phyloP scores from a whole-genome alignment of 2,888 invertebrate species.

The Rhimphoctona megacephalus region DNA sequence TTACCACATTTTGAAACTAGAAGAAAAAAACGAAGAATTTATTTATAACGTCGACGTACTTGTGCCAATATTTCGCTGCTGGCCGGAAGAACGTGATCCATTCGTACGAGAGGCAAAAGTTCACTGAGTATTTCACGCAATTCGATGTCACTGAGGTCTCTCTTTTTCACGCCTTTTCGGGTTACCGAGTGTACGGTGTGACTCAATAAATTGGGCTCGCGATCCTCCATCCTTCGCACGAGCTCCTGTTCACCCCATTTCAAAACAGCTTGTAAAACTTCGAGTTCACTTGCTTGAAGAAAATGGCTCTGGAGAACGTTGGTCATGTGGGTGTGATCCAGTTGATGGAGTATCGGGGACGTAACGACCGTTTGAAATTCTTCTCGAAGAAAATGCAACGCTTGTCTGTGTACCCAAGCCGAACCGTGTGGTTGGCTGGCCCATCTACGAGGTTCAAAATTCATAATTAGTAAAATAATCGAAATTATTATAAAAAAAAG shows the following conservation, averaged over 20 bases:
- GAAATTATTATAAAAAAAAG: background rate
- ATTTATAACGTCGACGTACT: constrained; percentile 81
- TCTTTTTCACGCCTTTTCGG: constrained; percentile 93
- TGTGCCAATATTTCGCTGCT: constrained; percentile 92
- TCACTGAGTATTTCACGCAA: constrained; percentile 94
- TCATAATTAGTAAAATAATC: background rate
- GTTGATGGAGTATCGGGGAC: constrained; percentile 90
- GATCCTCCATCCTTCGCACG: constrained; percentile 92
- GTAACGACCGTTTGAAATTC: constrained; percentile 94
- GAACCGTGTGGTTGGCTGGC: constrained; percentile 96
- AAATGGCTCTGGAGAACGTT: constrained; percentile 92
- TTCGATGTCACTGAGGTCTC: constrained; percentile 94
- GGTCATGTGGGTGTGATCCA: constrained; percentile 91
- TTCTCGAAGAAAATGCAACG: constrained; percentile 95
- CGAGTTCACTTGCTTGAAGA: constrained; percentile 94
- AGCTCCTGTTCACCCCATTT: constrained; percentile 96
- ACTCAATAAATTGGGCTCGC: constrained; percentile 95
- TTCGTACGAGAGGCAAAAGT: constrained; percentile 93
- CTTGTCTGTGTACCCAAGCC: constrained; percentile 96
- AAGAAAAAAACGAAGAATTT: background rate
- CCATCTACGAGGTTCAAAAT: constrained; percentile 87
- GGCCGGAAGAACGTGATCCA: constrained; percentile 95
- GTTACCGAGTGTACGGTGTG: constrained; percentile 97
- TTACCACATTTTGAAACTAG: background rate
- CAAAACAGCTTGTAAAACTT: constrained; percentile 93